These are phyloP conservation scores for Chymomyza costata DNA, from an alignment of 1,140 invertebrate species.

Conservation along the genomic window DNA sequence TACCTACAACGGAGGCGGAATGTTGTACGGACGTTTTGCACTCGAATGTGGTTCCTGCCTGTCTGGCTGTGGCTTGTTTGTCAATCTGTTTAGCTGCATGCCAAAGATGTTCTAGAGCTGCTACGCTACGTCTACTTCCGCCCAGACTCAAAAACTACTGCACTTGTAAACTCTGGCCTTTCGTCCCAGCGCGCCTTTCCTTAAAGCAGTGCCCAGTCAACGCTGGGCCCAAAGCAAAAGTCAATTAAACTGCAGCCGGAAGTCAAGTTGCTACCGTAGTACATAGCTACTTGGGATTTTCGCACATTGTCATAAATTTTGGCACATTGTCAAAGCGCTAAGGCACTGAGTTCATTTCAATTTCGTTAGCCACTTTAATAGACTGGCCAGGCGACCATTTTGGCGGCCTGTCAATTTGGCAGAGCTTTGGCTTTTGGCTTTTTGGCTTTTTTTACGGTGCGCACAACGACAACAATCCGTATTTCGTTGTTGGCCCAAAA, in stretches of 20 bases:
- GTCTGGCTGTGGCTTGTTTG: conserved; percentile 67
- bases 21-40: no score
- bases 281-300: conserved; percentile 38
- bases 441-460: background rate
- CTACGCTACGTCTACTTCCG: no score
- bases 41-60: conserved; percentile 61
- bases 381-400: conserved; percentile 7
- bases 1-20: no score
- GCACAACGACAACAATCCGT: background rate
- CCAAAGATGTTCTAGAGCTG: conserved; percentile 42
- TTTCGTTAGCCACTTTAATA: conserved; percentile 41
- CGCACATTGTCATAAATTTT: conserved; percentile 55
- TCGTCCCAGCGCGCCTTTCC: background rate
- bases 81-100: conserved; percentile 62
- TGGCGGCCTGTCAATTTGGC: conserved; percentile 47
- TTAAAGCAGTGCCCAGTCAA: conserved; percentile 18
- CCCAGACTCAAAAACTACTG: no score
- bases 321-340: conserved; percentile 17
- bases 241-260: no score
- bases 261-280: no score
- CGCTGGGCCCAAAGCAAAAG: conserved; percentile 1
- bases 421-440: background rate
- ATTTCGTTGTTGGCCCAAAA: conserved; percentile 40
- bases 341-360: conserved; percentile 53
- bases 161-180: no score